Conservation (phyloP, 2,113 vertebrate genomes). For the Centropristis striata region DNA sequence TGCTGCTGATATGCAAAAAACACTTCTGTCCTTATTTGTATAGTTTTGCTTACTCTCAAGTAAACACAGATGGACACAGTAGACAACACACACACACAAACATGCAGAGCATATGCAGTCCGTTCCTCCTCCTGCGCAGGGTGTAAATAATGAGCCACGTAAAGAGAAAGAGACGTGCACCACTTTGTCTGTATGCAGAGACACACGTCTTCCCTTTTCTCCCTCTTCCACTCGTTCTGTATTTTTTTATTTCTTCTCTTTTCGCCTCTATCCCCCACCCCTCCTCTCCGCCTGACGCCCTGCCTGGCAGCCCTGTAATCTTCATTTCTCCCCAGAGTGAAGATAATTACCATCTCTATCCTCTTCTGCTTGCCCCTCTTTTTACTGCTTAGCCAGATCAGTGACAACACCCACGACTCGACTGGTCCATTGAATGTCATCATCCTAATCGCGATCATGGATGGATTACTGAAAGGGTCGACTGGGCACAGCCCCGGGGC, state of each 20-base stretch:
- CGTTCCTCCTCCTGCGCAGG: not conserved
- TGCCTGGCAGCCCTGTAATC: constrained; percentile 47
- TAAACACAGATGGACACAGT: not conserved
- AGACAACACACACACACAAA: not conserved
- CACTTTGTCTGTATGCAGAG: constrained; percentile 24
- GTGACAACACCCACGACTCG: constrained; percentile 11
- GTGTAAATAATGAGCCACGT: constrained; percentile 9
- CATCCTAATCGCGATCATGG: constrained; percentile 1
- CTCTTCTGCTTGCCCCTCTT: constrained; percentile 29
- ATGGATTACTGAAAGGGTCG: too few species aligned
- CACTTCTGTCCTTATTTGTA: constrained; percentile 4
- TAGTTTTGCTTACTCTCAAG: not conserved
- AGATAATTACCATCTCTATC: constrained; percentile 65
- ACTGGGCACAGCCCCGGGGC: too few species aligned
- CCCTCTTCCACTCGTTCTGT: not conserved
- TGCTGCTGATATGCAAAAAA: constrained; percentile 8
- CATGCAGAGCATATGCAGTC: not conserved
- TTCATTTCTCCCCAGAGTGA: constrained; percentile 40
- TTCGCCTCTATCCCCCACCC: constrained; percentile 20
- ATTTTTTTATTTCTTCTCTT: constrained; percentile 6
- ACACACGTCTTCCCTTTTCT: not conserved
- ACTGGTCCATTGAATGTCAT: not conserved
- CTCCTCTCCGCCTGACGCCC: constrained; percentile 36
- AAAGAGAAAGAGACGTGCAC: constrained; percentile 18
- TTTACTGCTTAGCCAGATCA: constrained; percentile 38